Evolutionary conservation across 2,797 vertebrate species (phyloP).

Genomic region (Tachyglossus aculeatus): DNA sequence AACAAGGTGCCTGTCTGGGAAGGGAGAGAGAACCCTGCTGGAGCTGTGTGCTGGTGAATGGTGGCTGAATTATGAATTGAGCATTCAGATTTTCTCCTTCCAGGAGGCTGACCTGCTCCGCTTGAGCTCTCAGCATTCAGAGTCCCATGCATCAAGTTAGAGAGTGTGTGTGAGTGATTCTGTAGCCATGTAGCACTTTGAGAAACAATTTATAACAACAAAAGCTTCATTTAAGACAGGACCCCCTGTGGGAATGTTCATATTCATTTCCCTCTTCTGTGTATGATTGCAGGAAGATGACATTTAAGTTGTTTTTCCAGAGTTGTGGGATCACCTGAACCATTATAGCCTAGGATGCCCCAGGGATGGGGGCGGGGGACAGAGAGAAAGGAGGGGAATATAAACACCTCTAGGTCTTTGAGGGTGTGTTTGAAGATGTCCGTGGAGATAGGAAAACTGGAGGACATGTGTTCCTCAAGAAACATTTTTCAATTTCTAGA

Average conservation of each 20-base stretch:
- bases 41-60: too few species aligned
- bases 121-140: conserved; percentile 60
- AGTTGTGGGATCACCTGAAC: conserved; percentile 47
- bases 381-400: neutral
- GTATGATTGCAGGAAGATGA: conserved; percentile 71
- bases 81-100: conserved; percentile 40
- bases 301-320: conserved; percentile 71
- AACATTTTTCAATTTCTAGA: too few species aligned
- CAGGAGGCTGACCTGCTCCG: conserved; percentile 58
- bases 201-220: conserved; percentile 75
- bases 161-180: conserved; percentile 57
- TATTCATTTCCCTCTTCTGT: conserved; percentile 66
- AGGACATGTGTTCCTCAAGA: too few species aligned
- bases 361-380: neutral
- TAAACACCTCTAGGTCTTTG: too few species aligned
- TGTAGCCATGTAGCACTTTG: conserved; percentile 71
- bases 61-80: neutral
- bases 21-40: too few species aligned
- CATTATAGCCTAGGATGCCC: too few species aligned
- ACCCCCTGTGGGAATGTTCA: conserved; percentile 71
- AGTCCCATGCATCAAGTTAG: conserved; percentile 58
- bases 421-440: too few species aligned
- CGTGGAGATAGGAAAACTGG: too few species aligned
- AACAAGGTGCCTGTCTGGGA: too few species aligned
- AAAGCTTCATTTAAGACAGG: conserved; percentile 74